Percentiles rank a stretch among this genome's conserved stretches.
These are phyloP conservation scores for Tetanocera ferruginea DNA, from an alignment of 2,888 invertebrate genomes.

Conservation along the genomic window DNA sequence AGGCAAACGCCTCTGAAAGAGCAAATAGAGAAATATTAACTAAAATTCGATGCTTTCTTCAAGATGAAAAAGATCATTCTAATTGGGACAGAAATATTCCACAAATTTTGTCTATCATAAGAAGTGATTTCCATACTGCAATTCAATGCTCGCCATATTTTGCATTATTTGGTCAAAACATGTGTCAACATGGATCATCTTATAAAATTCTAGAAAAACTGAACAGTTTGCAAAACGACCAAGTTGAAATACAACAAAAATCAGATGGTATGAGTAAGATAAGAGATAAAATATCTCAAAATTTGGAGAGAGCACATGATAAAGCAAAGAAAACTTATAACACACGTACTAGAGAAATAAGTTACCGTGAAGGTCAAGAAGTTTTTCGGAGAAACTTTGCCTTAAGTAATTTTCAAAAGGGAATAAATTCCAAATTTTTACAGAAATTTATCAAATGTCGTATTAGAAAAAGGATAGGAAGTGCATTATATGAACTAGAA, in stretches of 20 bases:
- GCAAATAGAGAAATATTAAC: conserved; percentile 21
- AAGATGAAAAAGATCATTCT: conserved; percentile 7
- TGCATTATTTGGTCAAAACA: conserved; percentile 38
- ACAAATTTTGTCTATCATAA: conserved; percentile 8
- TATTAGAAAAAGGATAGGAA: background rate
- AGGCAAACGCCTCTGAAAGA: background rate
- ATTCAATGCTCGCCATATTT: conserved; percentile 37
- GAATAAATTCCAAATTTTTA: too few species aligned
- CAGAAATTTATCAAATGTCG: background rate
- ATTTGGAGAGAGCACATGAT: background rate
- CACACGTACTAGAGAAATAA: background rate
- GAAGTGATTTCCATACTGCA: conserved; percentile 35
- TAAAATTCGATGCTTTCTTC: conserved; percentile 29
- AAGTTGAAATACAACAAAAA: background rate
- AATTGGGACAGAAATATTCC: conserved; percentile 38
- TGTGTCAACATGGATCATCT: conserved; percentile 33
- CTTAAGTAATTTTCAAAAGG: background rate
- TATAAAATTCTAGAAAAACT: conserved; percentile 11
- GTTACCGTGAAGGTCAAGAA: background rate
- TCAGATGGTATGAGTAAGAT: background rate
- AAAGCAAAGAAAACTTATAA: background rate
- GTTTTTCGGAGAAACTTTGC: background rate
- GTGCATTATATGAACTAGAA: background rate
- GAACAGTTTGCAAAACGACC: too few species aligned
- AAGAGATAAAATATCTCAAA: background rate